These are phyloP conservation scores for Ranitomeya imitator DNA, from an alignment of 2,113 vertebrate species.

Conservation along the genomic window DNA sequence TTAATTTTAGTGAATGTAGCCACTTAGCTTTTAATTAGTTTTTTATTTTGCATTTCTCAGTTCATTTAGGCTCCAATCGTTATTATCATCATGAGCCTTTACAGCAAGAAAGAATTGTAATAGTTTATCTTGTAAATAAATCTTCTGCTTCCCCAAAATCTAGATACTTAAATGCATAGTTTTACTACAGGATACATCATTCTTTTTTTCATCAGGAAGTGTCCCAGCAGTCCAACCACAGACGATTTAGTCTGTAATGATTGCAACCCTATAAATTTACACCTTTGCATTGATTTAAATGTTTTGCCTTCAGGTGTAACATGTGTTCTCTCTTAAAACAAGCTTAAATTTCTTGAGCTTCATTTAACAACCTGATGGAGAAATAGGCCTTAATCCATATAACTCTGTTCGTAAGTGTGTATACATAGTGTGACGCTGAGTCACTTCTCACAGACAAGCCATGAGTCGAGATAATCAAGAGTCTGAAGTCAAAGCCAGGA, in stretches of 20 bases:
- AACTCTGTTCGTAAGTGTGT: neutral
- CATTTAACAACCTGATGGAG: constrained; percentile 17
- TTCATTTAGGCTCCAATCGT: neutral
- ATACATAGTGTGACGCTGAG: neutral
- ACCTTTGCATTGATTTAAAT: constrained; percentile 42
- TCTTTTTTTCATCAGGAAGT: constrained; percentile 44
- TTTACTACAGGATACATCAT: constrained; percentile 49
- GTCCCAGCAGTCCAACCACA: constrained; percentile 18
- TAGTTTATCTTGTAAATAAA: constrained; percentile 36
- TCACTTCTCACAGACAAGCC: too few relatives aligned
- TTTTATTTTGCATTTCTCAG: neutral
- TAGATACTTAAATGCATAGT: constrained; percentile 6
- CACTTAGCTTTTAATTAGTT: neutral
- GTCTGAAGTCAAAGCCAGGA: too few relatives aligned
- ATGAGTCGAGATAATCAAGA: too few relatives aligned
- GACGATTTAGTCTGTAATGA: constrained; percentile 32
- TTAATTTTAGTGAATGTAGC: neutral
- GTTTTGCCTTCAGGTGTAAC: constrained; percentile 52
- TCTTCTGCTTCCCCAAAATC: neutral
- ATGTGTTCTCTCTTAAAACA: constrained; percentile 49
- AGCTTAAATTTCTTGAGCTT: constrained; percentile 5
- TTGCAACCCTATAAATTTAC: constrained; percentile 45
- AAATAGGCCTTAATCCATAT: constrained; percentile 20
- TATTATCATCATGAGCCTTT: neutral
- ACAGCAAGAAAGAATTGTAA: neutral